Conservation (phyloP, 2,113 vertebrate species). For the Theristicus caerulescens region DNA sequence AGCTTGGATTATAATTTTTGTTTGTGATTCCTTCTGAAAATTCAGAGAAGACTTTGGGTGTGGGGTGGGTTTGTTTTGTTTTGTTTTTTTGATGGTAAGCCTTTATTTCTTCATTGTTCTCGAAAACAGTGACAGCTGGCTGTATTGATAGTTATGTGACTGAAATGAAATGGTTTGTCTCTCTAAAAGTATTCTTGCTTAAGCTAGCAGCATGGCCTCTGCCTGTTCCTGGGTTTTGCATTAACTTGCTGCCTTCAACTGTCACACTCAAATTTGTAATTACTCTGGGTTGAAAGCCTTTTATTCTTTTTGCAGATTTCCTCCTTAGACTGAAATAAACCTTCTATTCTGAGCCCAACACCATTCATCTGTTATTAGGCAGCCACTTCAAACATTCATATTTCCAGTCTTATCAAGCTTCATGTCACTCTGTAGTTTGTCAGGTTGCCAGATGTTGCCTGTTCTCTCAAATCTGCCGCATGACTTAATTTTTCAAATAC, state of each 20-base stretch:
- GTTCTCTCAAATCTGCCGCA: not conserved
- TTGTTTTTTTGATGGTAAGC: not conserved
- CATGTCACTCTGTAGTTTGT: not conserved
- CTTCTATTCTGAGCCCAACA: not conserved
- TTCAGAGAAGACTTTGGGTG: not conserved
- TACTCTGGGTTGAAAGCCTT: not conserved
- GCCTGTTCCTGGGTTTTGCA: not conserved
- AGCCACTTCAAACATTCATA: not conserved
- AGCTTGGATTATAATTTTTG: not conserved
- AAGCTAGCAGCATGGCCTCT: not conserved
- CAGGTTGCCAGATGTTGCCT: not conserved
- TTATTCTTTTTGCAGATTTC: not conserved
- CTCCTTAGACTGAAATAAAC: not conserved
- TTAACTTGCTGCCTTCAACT: not conserved
- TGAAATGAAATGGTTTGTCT: not conserved
- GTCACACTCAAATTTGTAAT: not conserved
- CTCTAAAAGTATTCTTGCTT: not conserved
- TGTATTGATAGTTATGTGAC: not conserved
- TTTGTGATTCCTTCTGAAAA: not conserved
- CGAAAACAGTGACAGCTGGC: not conserved
- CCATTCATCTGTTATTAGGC: not conserved
- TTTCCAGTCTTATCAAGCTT: not conserved
- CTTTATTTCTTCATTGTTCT: not conserved
- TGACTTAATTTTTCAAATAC: conserved; percentile 1
- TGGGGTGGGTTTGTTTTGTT: too few relatives aligned